Evolutionary conservation across 2,113 vertebrate species (phyloP).

Genomic region (Passer montanus): DNA sequence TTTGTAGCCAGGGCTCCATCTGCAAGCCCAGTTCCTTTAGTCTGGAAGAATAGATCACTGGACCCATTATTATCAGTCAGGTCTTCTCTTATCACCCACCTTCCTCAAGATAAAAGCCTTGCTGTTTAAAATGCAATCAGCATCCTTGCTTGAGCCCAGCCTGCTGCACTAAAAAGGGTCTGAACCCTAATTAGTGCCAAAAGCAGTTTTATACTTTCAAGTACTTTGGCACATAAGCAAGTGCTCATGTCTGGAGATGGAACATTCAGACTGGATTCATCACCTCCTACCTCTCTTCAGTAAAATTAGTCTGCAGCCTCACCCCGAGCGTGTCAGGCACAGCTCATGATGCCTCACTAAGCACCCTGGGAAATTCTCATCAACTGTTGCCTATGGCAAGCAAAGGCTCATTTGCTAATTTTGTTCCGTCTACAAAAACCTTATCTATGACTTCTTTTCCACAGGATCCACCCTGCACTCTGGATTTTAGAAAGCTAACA

Average conservation of each 20-base stretch:
- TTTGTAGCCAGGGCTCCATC: neutral
- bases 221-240: neutral
- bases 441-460: neutral
- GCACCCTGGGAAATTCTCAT: neutral
- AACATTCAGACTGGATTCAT: neutral
- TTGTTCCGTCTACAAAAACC: neutral
- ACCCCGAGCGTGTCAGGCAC: neutral
- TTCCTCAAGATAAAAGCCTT: neutral
- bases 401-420: neutral
- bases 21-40: neutral
- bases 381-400: neutral
- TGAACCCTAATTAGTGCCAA: neutral
- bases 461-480: neutral
- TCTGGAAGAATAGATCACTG: neutral
- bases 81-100: neutral
- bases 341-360: neutral
- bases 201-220: neutral
- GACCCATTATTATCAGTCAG: neutral
- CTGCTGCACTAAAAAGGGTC: neutral
- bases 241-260: neutral
- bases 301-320: neutral
- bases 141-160: neutral
- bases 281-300: neutral
- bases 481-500: neutral
- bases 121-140: neutral